Conservation (phyloP, 1,140 invertebrate species). For the Drosophila kurseongensis region DNA sequence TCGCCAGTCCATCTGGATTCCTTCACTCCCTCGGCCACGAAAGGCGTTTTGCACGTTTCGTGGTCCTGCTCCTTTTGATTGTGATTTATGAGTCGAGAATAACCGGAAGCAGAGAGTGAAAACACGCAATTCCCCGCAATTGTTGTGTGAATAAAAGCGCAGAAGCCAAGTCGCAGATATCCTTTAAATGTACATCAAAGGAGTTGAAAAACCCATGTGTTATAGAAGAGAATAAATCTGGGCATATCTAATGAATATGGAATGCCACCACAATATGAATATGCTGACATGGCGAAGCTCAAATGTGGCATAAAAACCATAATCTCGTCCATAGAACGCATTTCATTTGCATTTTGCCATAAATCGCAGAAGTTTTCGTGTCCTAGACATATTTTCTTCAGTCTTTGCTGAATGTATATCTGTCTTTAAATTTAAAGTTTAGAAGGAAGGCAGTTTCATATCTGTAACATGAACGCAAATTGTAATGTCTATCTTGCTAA, state of each 20-base stretch:
- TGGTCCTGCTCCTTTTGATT: constrained; percentile 52
- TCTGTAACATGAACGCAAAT: too few species aligned
- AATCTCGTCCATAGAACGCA: neutral
- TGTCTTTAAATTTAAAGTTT: neutral
- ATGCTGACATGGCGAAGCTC: neutral
- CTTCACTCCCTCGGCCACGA: constrained; percentile 26
- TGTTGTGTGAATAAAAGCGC: constrained; percentile 18
- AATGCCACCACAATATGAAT: constrained; percentile 5
- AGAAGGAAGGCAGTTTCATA: neutral
- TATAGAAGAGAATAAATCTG: neutral
- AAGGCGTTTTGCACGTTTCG: constrained; percentile 53
- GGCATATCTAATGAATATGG: constrained; percentile 13
- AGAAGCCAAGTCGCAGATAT: constrained; percentile 2
- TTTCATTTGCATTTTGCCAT: constrained; percentile 19
- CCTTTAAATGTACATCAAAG: constrained; percentile 1
- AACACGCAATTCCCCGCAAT: constrained; percentile 23
- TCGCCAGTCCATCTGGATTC: constrained; percentile 59
- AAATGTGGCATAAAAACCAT: neutral
- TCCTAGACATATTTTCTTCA: neutral
- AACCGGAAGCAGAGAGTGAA: constrained; percentile 59
- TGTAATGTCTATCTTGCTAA: too few species aligned
- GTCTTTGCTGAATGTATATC: neutral
- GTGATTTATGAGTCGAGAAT: constrained; percentile 71
- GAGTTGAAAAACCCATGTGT: neutral
- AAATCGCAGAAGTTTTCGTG: neutral